Base-by-base conservation (phyloP, 1,140 invertebrate genomes). In the Batillaria attramentaria region DNA sequence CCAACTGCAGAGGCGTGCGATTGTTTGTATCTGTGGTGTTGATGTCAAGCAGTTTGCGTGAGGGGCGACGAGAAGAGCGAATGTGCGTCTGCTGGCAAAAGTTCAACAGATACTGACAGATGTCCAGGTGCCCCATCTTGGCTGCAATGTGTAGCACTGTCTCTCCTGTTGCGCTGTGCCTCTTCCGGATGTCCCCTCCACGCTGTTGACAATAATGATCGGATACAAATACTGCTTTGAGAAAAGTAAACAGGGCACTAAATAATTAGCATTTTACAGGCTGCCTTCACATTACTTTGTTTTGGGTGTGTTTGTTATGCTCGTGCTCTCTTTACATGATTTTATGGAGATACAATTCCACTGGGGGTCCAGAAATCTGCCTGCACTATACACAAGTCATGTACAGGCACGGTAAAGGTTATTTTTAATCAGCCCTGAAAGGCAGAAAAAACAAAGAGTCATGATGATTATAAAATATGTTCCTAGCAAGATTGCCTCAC, bases 1-100 rank as follows among this genome's bases (percentile, higher is more conserved):
- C 87, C 41, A 88, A 35, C 68, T 89, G 87, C 39, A 89, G 79
- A 54, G 86, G 81, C 18, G 88, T 89, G 81, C 84, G 88, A 33
- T 85, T 82, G 41, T 86, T 83, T 37, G 43, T 69, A 80, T 89
- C 87, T 13, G 88, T 35, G 31, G 83, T 84, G 81, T 89, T 89
- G 46, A 89, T 84, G 70, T 87, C 86, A 57, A 89, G 72, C 31
- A 78, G 77, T 35, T 65, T 79, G 35, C 72, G 54, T 8, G 24
- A 68, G 39, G 39, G 5, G 1, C 50, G 65, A 3, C 60, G 66
- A 18, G 43, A 24, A 16, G 62, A 60, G 3, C 5, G 8, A 24
- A n/a, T 8, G 72, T 39, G 33, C n/a, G 79, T 57, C 42, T 50
- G 76, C 24, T 60, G 68, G 78, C 86, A 87, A 73, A 84, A 86